Conservation (phyloP, 1,140 invertebrate genomes). For the Tribolium madens region DNA sequence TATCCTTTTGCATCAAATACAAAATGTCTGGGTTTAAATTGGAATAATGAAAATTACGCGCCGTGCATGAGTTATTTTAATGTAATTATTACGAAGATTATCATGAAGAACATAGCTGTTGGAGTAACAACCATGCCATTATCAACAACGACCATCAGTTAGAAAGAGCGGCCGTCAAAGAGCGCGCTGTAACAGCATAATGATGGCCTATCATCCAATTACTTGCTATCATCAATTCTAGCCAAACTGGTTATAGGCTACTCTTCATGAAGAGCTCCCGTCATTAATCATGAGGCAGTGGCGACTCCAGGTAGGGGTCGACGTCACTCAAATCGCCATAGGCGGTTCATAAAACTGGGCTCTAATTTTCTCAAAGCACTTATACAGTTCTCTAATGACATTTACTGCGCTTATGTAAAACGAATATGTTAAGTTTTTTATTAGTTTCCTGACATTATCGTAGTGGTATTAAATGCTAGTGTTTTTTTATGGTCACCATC, state of each 20-base stretch:
- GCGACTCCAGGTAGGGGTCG: slow-evolving; percentile 46
- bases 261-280: slow-evolving; percentile 48
- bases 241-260: slow-evolving; percentile 53
- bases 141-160: slow-evolving; percentile 57
- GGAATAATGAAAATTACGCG: slow-evolving; percentile 1
- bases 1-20: background rate
- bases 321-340: slow-evolving; percentile 42
- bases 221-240: slow-evolving; percentile 61
- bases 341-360: slow-evolving; percentile 39
- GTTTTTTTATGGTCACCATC: slow-evolving; percentile 13
- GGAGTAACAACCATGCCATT: slow-evolving; percentile 55
- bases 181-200: slow-evolving; percentile 57
- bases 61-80: slow-evolving; percentile 43
- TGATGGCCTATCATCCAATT: slow-evolving; percentile 61
- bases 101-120: slow-evolving; percentile 50
- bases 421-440: slow-evolving; percentile 25
- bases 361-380: slow-evolving; percentile 16
- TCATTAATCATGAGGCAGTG: slow-evolving; percentile 50
- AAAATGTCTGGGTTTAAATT: background rate
- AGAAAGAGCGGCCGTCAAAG: slow-evolving; percentile 55
- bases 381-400: slow-evolving; percentile 27
- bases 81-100: slow-evolving; percentile 49
- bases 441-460: slow-evolving; percentile 25
- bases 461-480: background rate
- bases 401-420: slow-evolving; percentile 29